Percentiles rank a stretch among this genome's conserved stretches.
Evolutionary conservation across 1,140 invertebrate genomes (phyloP).

Genomic region (Melanaphis sacchari): DNA sequence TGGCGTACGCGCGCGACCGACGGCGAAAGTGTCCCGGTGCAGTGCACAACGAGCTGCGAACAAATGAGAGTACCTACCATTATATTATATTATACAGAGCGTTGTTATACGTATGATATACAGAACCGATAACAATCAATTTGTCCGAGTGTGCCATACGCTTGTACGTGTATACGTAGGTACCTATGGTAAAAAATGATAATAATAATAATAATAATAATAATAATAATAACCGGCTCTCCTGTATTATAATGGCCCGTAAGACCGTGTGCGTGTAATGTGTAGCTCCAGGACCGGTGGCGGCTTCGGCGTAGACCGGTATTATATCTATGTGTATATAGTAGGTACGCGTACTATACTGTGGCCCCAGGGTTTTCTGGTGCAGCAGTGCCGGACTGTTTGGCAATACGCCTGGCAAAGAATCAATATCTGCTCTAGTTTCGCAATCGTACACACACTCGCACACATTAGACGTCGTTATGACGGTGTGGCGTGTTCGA

Average conservation of each 20-base stretch:
- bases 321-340: background rate
- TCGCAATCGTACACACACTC: conserved; percentile 17
- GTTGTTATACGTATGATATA: background rate
- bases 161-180: background rate
- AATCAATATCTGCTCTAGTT: conserved; percentile 52
- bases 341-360: too few relatives aligned
- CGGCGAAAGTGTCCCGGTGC: conserved; percentile 27
- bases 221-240: conserved; percentile 4
- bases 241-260: background rate
- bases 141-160: conserved; percentile 33
- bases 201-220: conserved; percentile 28
- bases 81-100: background rate
- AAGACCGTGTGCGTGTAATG: background rate
- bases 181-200: background rate
- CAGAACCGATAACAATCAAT: conserved; percentile 45
- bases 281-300: background rate
- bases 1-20: background rate
- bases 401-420: conserved; percentile 25
- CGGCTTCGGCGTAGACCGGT: background rate
- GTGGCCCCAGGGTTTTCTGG: conserved; percentile 27
- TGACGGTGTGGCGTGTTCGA: background rate
- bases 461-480: background rate
- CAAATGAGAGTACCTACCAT: conserved; percentile 31
- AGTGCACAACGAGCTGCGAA: conserved; percentile 36
- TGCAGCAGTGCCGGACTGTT: background rate